These are phyloP conservation scores for Xerus rutilus DNA, from an alignment of 2,797 vertebrate species.

Conservation along the genomic window DNA sequence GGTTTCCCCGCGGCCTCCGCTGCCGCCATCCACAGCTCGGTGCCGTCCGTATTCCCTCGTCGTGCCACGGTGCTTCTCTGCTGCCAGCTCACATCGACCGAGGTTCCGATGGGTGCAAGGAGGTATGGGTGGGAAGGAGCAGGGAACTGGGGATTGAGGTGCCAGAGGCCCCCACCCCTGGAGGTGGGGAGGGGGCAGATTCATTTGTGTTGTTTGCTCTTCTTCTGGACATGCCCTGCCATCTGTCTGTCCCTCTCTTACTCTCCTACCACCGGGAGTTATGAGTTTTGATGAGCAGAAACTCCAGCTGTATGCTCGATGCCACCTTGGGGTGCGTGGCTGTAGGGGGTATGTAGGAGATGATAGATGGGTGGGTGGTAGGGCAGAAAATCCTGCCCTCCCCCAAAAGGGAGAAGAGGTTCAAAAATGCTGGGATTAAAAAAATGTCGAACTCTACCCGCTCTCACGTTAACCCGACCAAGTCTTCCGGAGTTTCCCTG, in stretches of 20 bases:
- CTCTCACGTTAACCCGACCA: slow-evolving; percentile 85
- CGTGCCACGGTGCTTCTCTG: slow-evolving; percentile 74
- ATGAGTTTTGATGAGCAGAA: slow-evolving; percentile 70
- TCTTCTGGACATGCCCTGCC: slow-evolving; percentile 79
- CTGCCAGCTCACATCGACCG: slow-evolving; percentile 78
- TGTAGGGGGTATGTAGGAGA: slow-evolving; percentile 61
- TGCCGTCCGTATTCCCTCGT: slow-evolving; percentile 73
- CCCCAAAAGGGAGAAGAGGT: slow-evolving; percentile 76
- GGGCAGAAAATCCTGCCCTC: slow-evolving; percentile 84
- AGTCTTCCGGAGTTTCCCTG: slow-evolving; percentile 87
- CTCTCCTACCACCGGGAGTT: slow-evolving; percentile 80
- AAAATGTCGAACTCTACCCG: slow-evolving; percentile 79
- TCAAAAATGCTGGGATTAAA: slow-evolving; percentile 72
- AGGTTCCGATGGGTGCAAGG: slow-evolving; percentile 77
- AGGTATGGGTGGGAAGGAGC: slow-evolving; percentile 73
- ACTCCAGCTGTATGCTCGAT: slow-evolving; percentile 59
- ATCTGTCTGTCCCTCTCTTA: slow-evolving; percentile 83
- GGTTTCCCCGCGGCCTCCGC: slow-evolving; percentile 76
- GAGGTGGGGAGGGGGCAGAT: slow-evolving; percentile 63
- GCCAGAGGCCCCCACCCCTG: slow-evolving; percentile 80
- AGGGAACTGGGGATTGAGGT: slow-evolving; percentile 75
- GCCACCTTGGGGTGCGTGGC: slow-evolving; percentile 74
- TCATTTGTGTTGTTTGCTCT: slow-evolving; percentile 71
- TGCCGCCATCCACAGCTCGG: slow-evolving; percentile 79
- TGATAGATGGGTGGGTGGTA: slow-evolving; percentile 66